Conservation (phyloP, 2,888 invertebrate genomes). For the Lottia scabra region DNA sequence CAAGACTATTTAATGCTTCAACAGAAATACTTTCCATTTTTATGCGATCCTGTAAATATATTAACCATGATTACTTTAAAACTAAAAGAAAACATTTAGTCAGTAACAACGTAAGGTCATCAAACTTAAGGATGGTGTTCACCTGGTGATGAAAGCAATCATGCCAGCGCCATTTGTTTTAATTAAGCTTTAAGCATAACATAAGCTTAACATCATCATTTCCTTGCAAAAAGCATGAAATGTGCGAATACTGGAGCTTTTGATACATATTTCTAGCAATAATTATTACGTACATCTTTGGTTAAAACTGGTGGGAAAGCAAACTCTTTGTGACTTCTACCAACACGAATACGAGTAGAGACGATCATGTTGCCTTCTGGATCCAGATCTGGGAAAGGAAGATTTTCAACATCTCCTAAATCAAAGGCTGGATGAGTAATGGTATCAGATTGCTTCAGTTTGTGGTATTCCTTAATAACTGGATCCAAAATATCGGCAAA, state of each 20-base stretch:
- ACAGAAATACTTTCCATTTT: conserved; percentile 47
- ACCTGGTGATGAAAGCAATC: too few species aligned
- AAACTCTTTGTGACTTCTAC: conserved; percentile 57
- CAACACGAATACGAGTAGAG: conserved; percentile 62
- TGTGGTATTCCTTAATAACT: conserved; percentile 70
- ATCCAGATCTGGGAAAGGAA: conserved; percentile 82
- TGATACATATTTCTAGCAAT: too few species aligned
- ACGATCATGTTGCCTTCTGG: conserved; percentile 82
- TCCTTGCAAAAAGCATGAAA: too few species aligned
- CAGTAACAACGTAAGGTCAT: too few species aligned
- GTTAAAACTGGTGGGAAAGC: conserved; percentile 82
- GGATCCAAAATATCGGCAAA: conserved; percentile 54
- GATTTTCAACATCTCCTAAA: conserved; percentile 88
- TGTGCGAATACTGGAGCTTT: too few species aligned
- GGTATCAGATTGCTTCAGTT: conserved; percentile 32
- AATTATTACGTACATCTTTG: conserved; percentile 42
- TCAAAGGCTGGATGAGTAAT: conserved; percentile 76
- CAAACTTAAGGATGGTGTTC: too few species aligned
- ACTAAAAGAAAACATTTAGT: too few species aligned
- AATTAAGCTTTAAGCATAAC: too few species aligned
- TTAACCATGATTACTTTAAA: neutral
- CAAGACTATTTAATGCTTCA: conserved; percentile 42
- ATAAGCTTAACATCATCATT: too few species aligned
- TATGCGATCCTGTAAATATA: conserved; percentile 42
- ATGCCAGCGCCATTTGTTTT: too few species aligned